Percentiles rank a stretch among this genome's conserved stretches.
Evolutionary conservation across 2,888 invertebrate species (phyloP).

Genomic region (Nomada hirtipes): DNA sequence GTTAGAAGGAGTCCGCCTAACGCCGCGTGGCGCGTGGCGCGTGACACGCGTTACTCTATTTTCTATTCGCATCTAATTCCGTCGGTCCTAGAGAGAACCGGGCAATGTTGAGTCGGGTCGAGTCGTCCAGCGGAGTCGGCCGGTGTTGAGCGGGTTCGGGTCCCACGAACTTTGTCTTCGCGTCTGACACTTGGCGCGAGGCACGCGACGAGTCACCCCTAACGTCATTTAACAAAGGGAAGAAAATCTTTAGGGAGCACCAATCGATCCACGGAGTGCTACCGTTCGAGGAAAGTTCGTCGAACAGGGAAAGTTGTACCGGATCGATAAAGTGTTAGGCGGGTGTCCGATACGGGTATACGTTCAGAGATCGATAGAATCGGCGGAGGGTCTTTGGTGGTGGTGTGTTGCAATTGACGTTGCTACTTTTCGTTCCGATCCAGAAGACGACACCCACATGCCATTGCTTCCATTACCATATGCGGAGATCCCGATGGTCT

Average conservation of each 20-base stretch:
- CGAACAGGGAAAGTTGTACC: too few species aligned
- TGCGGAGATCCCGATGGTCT: constrained; percentile 79
- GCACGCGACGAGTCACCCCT: too few species aligned
- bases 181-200: neutral
- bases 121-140: constrained; percentile 2
- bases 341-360: neutral
- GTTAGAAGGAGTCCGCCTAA: constrained; percentile 63
- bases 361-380: neutral
- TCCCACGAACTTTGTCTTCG: neutral
- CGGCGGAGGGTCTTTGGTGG: neutral
- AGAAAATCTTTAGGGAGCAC: too few species aligned
- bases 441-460: constrained; percentile 80
- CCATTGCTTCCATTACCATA: constrained; percentile 80
- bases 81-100: constrained; percentile 65
- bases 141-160: neutral
- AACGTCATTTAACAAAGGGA: too few species aligned
- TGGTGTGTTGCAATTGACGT: constrained; percentile 60
- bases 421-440: constrained; percentile 65
- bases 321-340: neutral
- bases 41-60: constrained; percentile 74
- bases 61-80: constrained; percentile 79
- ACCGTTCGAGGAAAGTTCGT: too few species aligned
- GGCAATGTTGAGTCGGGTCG: constrained; percentile 21
- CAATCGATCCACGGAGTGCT: too few species aligned
- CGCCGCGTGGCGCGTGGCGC: constrained; percentile 56